A percentile compares a stretch with the other conserved stretches of the same genome.
These are phyloP conservation scores for Drosophila mayri DNA, from an alignment of 1,140 invertebrate genomes.

Conservation along the genomic window DNA sequence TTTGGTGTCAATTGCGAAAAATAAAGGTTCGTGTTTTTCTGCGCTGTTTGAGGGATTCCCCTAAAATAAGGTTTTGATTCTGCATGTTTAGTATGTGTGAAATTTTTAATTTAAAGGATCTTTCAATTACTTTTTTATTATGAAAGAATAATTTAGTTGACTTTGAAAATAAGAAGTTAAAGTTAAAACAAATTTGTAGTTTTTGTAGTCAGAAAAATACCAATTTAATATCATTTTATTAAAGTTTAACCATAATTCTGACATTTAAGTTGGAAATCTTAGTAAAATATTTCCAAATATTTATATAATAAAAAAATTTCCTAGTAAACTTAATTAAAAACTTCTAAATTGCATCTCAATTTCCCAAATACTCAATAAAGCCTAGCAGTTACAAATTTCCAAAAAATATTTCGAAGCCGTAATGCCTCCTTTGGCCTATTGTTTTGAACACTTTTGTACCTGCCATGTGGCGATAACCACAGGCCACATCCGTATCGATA, in stretches of 20 bases:
- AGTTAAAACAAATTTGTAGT: too few species aligned
- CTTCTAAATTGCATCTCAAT: background rate
- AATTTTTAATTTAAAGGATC: background rate
- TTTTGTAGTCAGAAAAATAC: too few species aligned
- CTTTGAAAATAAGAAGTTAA: background rate
- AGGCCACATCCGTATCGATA: slow-evolving; percentile 28
- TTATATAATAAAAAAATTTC: too few species aligned
- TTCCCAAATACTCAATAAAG: background rate
- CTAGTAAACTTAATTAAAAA: too few species aligned
- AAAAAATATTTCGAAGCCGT: background rate
- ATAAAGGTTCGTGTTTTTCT: background rate
- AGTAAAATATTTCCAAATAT: too few species aligned
- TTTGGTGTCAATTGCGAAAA: slow-evolving; percentile 6
- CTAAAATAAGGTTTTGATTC: background rate
- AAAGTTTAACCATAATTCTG: too few species aligned
- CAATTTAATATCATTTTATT: too few species aligned
- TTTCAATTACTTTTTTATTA: background rate
- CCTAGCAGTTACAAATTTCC: background rate
- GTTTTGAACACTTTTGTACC: slow-evolving; percentile 23
- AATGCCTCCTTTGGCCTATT: slow-evolving; percentile 1
- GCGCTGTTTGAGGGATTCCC: background rate
- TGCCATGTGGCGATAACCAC: slow-evolving; percentile 34
- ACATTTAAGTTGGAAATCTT: too few species aligned
- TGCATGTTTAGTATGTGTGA: slow-evolving; percentile 3
- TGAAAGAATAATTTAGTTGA: background rate